Evolutionary conservation across 1,140 invertebrate species (phyloP).

Genomic region (Musca domestica): DNA sequence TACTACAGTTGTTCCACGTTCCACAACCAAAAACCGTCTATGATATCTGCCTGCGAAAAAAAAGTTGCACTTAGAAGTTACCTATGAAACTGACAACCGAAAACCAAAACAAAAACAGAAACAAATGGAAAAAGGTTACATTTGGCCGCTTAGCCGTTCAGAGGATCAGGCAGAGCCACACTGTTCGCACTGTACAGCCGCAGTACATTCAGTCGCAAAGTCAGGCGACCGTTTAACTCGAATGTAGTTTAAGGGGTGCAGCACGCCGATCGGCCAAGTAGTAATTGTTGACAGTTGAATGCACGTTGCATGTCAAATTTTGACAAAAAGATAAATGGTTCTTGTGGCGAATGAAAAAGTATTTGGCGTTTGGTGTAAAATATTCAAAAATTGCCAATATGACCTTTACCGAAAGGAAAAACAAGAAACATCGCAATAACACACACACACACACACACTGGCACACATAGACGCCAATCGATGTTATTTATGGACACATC

Average conservation of each 20-base stretch:
- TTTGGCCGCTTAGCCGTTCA: background rate
- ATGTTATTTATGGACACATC: too few species aligned
- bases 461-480: background rate
- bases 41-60: too few species aligned
- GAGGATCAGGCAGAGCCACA: too few species aligned
- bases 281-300: slow-evolving; percentile 22
- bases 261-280: background rate
- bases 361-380: slow-evolving; percentile 6
- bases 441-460: background rate
- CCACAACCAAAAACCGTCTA: too few species aligned
- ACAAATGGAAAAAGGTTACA: background rate
- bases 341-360: slow-evolving; percentile 11
- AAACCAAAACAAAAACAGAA: too few species aligned
- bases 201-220: too few species aligned
- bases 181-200: too few species aligned
- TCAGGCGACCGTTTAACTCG: too few species aligned
- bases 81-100: too few species aligned
- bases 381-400: slow-evolving; percentile 3
- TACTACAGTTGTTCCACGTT: background rate
- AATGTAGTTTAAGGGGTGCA: background rate
- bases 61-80: too few species aligned
- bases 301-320: slow-evolving; percentile 22
- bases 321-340: slow-evolving; percentile 22
- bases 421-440: too few species aligned
- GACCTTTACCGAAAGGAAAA: slow-evolving; percentile 2